phyloP scores from a whole-genome alignment of 2,113 vertebrate genomes.

The Mastomys natalensis region DNA sequence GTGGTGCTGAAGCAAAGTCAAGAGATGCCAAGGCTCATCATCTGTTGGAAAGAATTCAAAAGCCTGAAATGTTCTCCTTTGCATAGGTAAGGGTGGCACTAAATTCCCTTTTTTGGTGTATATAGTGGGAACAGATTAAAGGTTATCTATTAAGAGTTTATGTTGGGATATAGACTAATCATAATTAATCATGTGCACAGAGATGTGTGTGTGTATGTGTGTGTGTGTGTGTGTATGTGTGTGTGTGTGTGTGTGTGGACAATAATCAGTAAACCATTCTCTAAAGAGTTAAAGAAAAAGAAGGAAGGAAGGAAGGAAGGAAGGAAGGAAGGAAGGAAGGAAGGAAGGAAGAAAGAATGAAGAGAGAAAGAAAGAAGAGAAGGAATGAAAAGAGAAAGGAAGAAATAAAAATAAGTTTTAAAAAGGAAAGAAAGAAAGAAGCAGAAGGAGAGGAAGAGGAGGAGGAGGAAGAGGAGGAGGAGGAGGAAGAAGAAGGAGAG shows the following conservation, averaged over 20 bases:
- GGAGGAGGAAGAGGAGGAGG: background rate
- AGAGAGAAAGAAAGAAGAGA: too few relatives aligned
- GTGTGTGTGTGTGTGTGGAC: too few relatives aligned
- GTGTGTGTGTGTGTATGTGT: too few relatives aligned
- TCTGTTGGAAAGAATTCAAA: constrained; percentile 49
- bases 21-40: constrained; percentile 10
- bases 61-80: constrained; percentile 8
- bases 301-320: background rate
- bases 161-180: constrained; percentile 8
- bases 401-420: too few relatives aligned
- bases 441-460: too few relatives aligned
- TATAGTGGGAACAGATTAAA: background rate
- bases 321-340: fast-evolving
- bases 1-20: background rate
- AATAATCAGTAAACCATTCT: constrained; percentile 31
- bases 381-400: background rate
- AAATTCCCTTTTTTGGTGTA: background rate
- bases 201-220: background rate
- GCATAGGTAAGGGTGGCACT: background rate
- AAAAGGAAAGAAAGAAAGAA: background rate
- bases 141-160: background rate
- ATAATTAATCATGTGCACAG: background rate
- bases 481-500: fast-evolving
- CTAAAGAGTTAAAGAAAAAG: background rate
- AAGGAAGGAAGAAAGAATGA: background rate